Evolutionary conservation across 2,888 invertebrate genomes (phyloP).

Genomic region (Acleris sparsana): DNA sequence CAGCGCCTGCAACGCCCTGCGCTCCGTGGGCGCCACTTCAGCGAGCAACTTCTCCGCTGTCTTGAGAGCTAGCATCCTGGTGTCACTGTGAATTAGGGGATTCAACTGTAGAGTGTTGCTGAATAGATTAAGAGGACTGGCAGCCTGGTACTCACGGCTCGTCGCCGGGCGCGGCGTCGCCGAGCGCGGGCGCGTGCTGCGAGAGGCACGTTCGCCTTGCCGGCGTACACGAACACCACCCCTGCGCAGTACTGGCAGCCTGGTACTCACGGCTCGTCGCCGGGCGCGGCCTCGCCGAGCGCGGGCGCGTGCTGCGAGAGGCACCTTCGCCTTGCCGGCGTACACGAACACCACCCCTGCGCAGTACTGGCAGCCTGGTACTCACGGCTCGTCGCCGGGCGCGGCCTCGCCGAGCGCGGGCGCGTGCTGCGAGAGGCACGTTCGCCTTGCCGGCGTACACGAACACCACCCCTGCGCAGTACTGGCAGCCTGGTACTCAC

Average conservation of each 20-base stretch:
- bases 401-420: constrained; percentile 24
- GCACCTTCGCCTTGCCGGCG: too few relatives aligned
- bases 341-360: too few relatives aligned
- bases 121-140: too few relatives aligned
- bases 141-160: too few relatives aligned
- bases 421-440: constrained; percentile 60
- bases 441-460: too few relatives aligned
- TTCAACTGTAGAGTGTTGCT: not conserved
- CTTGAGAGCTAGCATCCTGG: constrained; percentile 91
- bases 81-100: constrained; percentile 80
- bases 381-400: constrained; percentile 25
- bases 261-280: not conserved
- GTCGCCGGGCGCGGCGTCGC: too few relatives aligned
- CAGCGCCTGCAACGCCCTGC: constrained; percentile 90
- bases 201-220: too few relatives aligned
- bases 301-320: constrained; percentile 48
- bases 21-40: constrained; percentile 88
- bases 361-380: too few relatives aligned
- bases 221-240: too few relatives aligned
- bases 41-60: constrained; percentile 88
- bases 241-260: too few relatives aligned
- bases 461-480: too few relatives aligned
- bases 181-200: constrained; percentile 46
- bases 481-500: too few relatives aligned
- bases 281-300: constrained; percentile 11